A percentile compares a stretch with the other conserved stretches of the same genome.
Conservation (phyloP, 2,888 invertebrate species). For the Microdon myrmicae region DNA sequence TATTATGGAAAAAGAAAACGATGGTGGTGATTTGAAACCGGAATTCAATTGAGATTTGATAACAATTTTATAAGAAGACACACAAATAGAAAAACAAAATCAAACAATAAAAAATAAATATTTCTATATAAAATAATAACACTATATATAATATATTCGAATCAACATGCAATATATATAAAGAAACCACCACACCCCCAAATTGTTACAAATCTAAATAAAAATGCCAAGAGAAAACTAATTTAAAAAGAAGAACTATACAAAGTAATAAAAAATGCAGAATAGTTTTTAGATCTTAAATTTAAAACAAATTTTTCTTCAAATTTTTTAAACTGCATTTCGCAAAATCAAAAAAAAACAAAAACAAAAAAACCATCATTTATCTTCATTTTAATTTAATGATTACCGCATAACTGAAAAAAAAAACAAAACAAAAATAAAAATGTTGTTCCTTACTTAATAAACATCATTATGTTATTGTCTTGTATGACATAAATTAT, state of each 20-base stretch:
- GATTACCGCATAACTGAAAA: neutral
- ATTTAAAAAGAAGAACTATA: neutral
- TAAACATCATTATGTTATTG: conserved; percentile 8
- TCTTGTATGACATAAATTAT: conserved; percentile 9
- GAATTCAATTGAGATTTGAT: conserved; percentile 67
- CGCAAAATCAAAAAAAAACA: conserved; percentile 3
- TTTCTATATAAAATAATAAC: conserved; percentile 26
- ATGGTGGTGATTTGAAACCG: conserved; percentile 59
- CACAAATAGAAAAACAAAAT: conserved; percentile 17
- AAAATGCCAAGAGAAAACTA: conserved; percentile 6
- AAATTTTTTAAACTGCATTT: too few species aligned
- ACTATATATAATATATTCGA: conserved; percentile 22
- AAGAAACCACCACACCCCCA: conserved; percentile 42
- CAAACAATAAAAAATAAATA: conserved; percentile 24
- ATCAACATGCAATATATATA: conserved; percentile 24
- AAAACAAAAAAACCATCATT: conserved; percentile 14
- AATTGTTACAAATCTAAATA: conserved; percentile 38
- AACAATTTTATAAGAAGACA: conserved; percentile 61
- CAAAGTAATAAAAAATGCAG: conserved; percentile 6
- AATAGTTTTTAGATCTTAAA: conserved; percentile 32
- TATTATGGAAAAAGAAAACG: conserved; percentile 67
- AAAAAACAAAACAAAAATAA: conserved; percentile 7
- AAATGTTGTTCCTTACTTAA: conserved; percentile 6
- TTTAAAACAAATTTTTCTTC: conserved; percentile 34
- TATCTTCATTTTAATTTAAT: neutral